A percentile compares a stretch with the other conserved stretches of the same genome.
phyloP scores from a whole-genome alignment of 2,113 vertebrate species.

The Echinops telfairi region DNA sequence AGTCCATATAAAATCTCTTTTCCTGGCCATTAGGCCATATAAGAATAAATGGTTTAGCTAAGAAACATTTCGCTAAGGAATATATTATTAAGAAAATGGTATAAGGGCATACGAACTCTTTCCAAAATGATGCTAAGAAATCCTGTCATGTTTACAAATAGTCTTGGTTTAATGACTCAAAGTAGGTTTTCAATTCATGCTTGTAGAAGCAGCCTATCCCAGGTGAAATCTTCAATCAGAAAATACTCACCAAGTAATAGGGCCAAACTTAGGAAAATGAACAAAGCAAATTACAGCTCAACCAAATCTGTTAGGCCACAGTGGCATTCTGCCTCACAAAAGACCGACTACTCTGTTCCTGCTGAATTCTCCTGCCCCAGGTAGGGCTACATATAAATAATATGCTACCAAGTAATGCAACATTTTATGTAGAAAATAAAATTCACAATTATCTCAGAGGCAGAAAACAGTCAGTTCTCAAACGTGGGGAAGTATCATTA shows the following conservation, averaged over 20 bases:
- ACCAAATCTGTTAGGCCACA: slow-evolving; percentile 65
- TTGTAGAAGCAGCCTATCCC: slow-evolving; percentile 75
- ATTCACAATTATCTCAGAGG: slow-evolving; percentile 10
- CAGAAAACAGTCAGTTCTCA: neutral
- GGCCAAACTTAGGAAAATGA: slow-evolving; percentile 75
- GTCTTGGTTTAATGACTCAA: slow-evolving; percentile 74
- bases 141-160: slow-evolving; percentile 83
- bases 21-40: slow-evolving; percentile 47
- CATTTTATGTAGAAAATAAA: slow-evolving; percentile 31
- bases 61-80: slow-evolving; percentile 51
- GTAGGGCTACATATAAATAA: neutral
- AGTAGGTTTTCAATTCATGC: slow-evolving; percentile 70
- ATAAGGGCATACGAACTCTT: slow-evolving; percentile 67
- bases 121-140: slow-evolving; percentile 77
- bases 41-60: slow-evolving; percentile 57
- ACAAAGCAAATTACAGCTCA: slow-evolving; percentile 81
- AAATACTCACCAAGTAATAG: slow-evolving; percentile 82
- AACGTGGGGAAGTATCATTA: neutral
- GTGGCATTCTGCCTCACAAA: slow-evolving; percentile 48
- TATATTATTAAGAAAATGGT: slow-evolving; percentile 35
- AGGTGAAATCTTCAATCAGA: slow-evolving; percentile 82
- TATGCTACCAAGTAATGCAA: neutral
- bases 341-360: slow-evolving; percentile 14
- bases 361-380: neutral
- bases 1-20: neutral